Evolutionary conservation across 2,888 invertebrate species (phyloP), one percentile per base, ranked within the genome.

Genomic region (Gonocerus acuteangulatus): DNA sequence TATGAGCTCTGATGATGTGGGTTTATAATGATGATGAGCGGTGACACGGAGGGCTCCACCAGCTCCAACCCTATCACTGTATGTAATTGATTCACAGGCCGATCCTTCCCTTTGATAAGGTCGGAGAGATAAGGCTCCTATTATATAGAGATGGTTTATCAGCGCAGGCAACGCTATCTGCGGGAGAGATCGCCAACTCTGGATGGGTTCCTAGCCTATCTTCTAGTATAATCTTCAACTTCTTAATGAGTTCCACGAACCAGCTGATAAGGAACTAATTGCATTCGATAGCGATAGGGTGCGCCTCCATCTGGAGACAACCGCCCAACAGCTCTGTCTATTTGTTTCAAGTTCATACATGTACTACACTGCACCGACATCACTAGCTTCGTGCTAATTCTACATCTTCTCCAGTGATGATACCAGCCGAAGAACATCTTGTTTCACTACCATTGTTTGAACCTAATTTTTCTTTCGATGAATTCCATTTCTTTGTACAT

Each of bases 201-300:
- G 27, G 4, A 27, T 27, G 27, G 27, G 9, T 27, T 9, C 27
- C 18, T 34, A 21, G 59, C 51, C 47, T 66, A 66, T 66, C 65
- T n/a, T 48, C 22, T 61, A 48, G 61, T 63, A 62, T 56, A 63
- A 67, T 67, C 67, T 62, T 66, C 59, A 67, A 67, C 67, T 67
- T 66, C 66, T 64, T 67, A 67, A 67, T 67, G 67, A 67, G 67
- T 67, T 67, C 67, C 64, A 65, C 64, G 65, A 66, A 66, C 27
- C 27, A 48, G 61, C 58, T 48, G 65, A 65, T 65, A 64, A 65
- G 49, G 61, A 60, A 54, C 66, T 66, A 66, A 66, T 66, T 66
- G 67, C 65, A 36, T 61, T 59, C 65, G 47, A 59, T 60, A 60
- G 49, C 60, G 65, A 65, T 65, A 65, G 56, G 51, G 58, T 48